These are phyloP conservation scores for Drosophila seguyi DNA, from an alignment of 1,140 invertebrate species.

Conservation along the genomic window DNA sequence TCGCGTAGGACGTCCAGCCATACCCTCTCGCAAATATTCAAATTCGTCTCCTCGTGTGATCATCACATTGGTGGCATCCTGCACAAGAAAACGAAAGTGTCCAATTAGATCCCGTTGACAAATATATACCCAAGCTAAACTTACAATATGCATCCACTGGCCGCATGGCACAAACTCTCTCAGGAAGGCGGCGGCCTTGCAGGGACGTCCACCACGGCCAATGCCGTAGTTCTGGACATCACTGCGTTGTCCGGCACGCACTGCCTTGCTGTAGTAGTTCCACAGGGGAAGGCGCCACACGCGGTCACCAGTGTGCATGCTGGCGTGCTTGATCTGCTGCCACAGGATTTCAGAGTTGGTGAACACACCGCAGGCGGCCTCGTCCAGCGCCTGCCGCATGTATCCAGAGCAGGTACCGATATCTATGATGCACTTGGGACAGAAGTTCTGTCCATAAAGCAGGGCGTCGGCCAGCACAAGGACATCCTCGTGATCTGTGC, in stretches of 20 bases:
- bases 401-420: constrained; percentile 94
- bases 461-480: constrained; percentile 95
- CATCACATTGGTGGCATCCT: constrained; percentile 84
- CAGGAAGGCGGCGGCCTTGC: constrained; percentile 95
- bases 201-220: constrained; percentile 90
- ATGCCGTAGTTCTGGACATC: constrained; percentile 93
- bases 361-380: constrained; percentile 92
- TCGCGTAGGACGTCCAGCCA: constrained; percentile 93
- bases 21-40: constrained; percentile 86
- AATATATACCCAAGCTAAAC: constrained; percentile 88
- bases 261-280: constrained; percentile 90
- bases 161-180: constrained; percentile 92
- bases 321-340: constrained; percentile 88
- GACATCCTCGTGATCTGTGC: constrained; percentile 96
- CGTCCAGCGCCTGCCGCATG: constrained; percentile 90
- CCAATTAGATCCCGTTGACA: constrained; percentile 58
- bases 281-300: constrained; percentile 96
- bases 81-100: not conserved
- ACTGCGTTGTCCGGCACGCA: constrained; percentile 89
- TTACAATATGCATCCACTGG: constrained; percentile 96
- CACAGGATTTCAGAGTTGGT: constrained; percentile 89
- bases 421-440: constrained; percentile 90
- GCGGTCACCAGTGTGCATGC: constrained; percentile 92
- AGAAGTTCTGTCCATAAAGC: constrained; percentile 90
- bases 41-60: constrained; percentile 86